Evolutionary conservation across 2,797 vertebrate genomes (phyloP), one percentile per base, ranked within the genome.

Genomic region (Poeciliopsis presidionis): DNA sequence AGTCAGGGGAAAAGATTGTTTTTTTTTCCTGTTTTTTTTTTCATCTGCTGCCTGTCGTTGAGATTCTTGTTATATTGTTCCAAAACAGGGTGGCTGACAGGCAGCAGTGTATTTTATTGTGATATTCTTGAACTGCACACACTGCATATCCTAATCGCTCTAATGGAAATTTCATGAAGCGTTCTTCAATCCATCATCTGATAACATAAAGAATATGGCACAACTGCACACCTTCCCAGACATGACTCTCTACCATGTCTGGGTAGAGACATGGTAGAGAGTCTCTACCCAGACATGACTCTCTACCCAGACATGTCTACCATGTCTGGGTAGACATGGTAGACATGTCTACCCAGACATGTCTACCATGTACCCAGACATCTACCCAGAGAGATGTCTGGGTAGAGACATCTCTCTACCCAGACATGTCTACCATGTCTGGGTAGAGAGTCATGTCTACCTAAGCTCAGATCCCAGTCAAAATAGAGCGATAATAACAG

Each of bases 131-230:
- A 8, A 22, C 73, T 45, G 16, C 1, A 51, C 78, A 46, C 25
- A 51, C 59, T 28, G 12, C 1, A 30, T 67, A 65, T 79, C 70
- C 57, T 78, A 82, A 88, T 87, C 77, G 82, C 13, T 30, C 28
- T 5, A 28, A 59, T 36, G 16, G 6, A 36, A 63, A 33, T 36
- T 30, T 36, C 28, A 63, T 12, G 11, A 36, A 63, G 30, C 14
- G 18, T 22, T 65, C 33, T 65, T 65, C 36, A 22, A 41, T 22
- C 33, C 16, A 20, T 65, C 33, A 22, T 65, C 18, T 65, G 36
- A 39, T 22, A 11, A 65, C 12, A 65, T 11, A 39, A 65, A 41
- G 28, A 25, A 65, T 22, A 22, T 41, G 8, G 63, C 36, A 41
- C 8, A 39, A 25, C 36, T 41, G 4, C 18, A 41, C 33, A 65